A percentile compares a stretch with the other conserved stretches of the same genome.
Evolutionary conservation across 2,797 vertebrate genomes (phyloP).

Genomic region (Rhabdophis nuchalis): DNA sequence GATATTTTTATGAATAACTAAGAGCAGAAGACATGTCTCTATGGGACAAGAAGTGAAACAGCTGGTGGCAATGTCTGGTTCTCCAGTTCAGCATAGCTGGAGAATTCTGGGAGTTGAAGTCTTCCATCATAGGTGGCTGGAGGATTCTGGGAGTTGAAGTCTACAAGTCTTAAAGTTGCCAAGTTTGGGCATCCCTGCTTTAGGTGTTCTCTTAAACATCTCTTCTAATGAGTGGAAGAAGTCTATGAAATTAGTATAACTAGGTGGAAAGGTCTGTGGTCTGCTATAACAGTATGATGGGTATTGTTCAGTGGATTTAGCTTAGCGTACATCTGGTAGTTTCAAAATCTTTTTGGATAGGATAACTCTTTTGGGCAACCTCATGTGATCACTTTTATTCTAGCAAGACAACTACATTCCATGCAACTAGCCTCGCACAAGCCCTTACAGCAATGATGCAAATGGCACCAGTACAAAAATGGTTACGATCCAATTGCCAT

Average conservation of each 20-base stretch:
- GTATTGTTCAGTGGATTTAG: background rate
- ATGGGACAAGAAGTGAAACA: background rate
- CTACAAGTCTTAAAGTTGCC: no score
- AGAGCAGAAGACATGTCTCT: background rate
- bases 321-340: background rate
- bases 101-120: no score
- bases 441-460: background rate
- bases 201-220: background rate
- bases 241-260: background rate
- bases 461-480: background rate
- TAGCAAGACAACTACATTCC: background rate
- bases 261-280: background rate
- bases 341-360: background rate
- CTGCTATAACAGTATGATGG: background rate
- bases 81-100: no score
- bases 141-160: no score
- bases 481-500: background rate
- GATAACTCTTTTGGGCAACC: background rate
- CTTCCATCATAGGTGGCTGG: no score
- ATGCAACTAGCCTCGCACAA: background rate
- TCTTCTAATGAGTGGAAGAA: background rate
- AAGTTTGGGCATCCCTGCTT: background rate
- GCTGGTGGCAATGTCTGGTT: background rate
- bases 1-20: background rate
- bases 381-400: background rate